These are phyloP conservation scores for Acronicta alni DNA, from an alignment of 2,888 invertebrate species.

Conservation along the genomic window DNA sequence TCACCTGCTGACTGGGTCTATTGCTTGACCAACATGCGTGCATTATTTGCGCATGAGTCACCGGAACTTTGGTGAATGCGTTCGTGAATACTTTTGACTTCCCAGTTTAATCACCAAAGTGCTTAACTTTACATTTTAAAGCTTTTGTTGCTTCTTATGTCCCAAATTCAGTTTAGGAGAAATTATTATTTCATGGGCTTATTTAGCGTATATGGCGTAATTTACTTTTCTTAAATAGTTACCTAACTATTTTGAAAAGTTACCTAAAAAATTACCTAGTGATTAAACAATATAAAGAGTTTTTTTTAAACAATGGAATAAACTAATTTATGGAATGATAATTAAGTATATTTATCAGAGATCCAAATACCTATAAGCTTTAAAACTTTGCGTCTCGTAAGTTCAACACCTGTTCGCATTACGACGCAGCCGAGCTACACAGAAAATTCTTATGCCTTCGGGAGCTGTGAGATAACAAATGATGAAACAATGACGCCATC, in stretches of 20 bases:
- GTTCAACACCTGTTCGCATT: slow-evolving; percentile 49
- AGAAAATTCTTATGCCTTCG: slow-evolving; percentile 65
- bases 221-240: no score
- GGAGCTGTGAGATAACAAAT: slow-evolving; percentile 75
- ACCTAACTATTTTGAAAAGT: no score
- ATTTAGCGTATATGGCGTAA: no score
- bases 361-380: slow-evolving; percentile 1
- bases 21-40: slow-evolving; percentile 58
- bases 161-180: neutral
- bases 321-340: no score
- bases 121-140: slow-evolving; percentile 41
- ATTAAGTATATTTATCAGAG: neutral
- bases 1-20: slow-evolving; percentile 57
- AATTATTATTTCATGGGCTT: neutral
- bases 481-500: slow-evolving; percentile 78
- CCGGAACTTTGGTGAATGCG: slow-evolving; percentile 67
- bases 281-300: no score
- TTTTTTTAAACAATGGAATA: no score
- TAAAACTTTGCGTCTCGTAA: slow-evolving; percentile 23
- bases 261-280: no score
- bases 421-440: slow-evolving; percentile 13
- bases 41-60: slow-evolving; percentile 70
- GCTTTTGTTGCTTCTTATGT: slow-evolving; percentile 19
- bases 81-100: slow-evolving; percentile 55
- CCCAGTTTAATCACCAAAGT: slow-evolving; percentile 45